Evolutionary conservation across 2,797 vertebrate genomes (phyloP).

Genomic region (Melanotaenia trifasciata): DNA sequence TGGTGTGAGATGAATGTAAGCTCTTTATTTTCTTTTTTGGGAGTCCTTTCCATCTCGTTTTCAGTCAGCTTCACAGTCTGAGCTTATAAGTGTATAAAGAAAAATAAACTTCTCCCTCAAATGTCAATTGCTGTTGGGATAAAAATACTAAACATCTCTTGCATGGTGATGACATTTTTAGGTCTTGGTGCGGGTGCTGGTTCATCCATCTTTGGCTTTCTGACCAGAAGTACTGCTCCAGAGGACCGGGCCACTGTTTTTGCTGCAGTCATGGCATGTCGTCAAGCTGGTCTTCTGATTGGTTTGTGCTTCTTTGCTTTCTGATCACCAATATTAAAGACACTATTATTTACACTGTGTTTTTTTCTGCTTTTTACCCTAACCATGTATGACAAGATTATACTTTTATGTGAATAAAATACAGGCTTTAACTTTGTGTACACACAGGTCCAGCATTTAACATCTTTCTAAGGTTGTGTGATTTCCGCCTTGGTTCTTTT

Average conservation of each 20-base stretch:
- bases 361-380: too few relatives aligned
- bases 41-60: too few relatives aligned
- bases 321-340: neutral
- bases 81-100: too few relatives aligned
- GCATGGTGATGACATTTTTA: conserved; percentile 35
- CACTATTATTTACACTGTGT: neutral
- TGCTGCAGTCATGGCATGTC: conserved; percentile 87
- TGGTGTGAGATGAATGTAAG: neutral
- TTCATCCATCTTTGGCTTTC: conserved; percentile 87
- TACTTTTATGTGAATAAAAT: neutral
- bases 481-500: conserved; percentile 86
- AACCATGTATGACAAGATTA: too few relatives aligned
- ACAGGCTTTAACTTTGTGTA: conserved; percentile 16
- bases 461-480: conserved; percentile 86
- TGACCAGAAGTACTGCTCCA: conserved; percentile 81
- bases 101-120: too few relatives aligned
- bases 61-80: too few relatives aligned
- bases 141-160: neutral
- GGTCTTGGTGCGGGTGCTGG: conserved; percentile 87
- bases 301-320: conserved; percentile 73
- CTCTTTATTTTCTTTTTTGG: too few relatives aligned
- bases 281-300: conserved; percentile 88
- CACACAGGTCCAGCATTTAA: conserved; percentile 87
- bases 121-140: neutral
- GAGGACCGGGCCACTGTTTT: conserved; percentile 86